These are phyloP conservation scores for Apoderus coryli DNA, from an alignment of 2,888 invertebrate genomes.

Conservation along the genomic window DNA sequence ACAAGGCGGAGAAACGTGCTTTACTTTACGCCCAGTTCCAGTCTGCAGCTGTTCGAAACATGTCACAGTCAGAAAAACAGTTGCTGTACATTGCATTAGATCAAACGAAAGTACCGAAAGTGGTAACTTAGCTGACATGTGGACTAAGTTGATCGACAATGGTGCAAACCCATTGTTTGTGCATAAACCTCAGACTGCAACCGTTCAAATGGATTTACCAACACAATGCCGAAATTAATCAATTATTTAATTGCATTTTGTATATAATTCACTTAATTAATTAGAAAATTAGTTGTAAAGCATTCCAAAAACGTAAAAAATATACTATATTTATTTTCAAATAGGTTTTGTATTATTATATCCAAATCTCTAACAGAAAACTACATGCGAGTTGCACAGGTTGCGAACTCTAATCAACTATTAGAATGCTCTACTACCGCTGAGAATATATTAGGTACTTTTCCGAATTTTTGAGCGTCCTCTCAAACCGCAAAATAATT, in stretches of 20 bases:
- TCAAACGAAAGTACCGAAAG: no score
- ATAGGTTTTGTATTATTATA: no score
- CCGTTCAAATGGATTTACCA: conserved; percentile 29
- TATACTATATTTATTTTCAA: no score
- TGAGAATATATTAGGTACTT: no score
- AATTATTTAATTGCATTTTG: conserved; percentile 3
- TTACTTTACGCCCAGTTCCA: conserved; percentile 40
- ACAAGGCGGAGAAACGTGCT: conserved; percentile 41
- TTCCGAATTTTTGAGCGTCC: no score
- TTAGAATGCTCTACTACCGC: no score
- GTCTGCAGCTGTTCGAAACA: conserved; percentile 36
- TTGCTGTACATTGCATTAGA: conserved; percentile 35
- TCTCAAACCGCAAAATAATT: no score
- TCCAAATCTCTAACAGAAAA: no score
- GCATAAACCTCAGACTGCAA: conserved; percentile 29
- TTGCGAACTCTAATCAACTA: no score
- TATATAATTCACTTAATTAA: conserved; percentile 6
- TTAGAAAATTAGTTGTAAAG: conserved; percentile 14
- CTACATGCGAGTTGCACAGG: no score
- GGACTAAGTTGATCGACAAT: conserved; percentile 31
- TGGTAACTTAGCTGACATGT: conserved; percentile 23
- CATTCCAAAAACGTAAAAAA: conserved; percentile 23
- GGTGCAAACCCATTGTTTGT: conserved; percentile 38
- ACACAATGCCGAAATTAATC: conserved; percentile 29
- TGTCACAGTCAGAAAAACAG: conserved; percentile 31